A percentile compares a stretch with the other conserved stretches of the same genome.
Evolutionary conservation across 2,113 vertebrate genomes (phyloP).

Genomic region (Colossoma macropomum): DNA sequence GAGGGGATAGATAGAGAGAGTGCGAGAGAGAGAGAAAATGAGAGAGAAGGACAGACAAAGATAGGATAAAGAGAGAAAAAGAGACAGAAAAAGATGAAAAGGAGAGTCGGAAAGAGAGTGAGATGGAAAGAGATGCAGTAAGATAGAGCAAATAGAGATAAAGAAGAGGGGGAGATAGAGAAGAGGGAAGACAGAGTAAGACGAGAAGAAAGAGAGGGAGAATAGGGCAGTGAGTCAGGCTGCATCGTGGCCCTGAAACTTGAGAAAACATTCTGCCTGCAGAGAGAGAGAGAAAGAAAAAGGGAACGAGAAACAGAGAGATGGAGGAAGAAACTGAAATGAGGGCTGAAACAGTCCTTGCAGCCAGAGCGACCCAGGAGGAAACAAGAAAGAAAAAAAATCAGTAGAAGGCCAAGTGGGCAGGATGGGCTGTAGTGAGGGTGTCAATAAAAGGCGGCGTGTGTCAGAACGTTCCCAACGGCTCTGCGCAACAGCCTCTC

Average conservation of each 20-base stretch:
- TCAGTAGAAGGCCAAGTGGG: background rate
- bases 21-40: too few species aligned
- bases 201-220: slow-evolving; percentile 2
- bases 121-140: background rate
- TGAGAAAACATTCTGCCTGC: slow-evolving; percentile 19
- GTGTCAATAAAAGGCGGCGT: background rate
- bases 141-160: background rate
- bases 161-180: background rate
- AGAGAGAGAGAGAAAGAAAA: slow-evolving; percentile 3
- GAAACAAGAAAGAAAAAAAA: background rate
- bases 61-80: background rate
- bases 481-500: background rate
- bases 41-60: background rate
- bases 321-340: background rate
- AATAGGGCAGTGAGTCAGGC: background rate
- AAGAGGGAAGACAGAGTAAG: background rate
- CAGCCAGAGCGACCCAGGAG: background rate
- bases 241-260: slow-evolving; percentile 32
- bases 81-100: background rate
- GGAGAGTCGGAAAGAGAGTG: background rate
- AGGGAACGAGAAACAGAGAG: background rate
- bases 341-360: background rate
- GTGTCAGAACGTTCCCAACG: background rate
- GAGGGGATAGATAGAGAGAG: too few species aligned
- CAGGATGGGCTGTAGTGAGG: too few species aligned